These are phyloP conservation scores for Ennomos fuscantarius DNA, from an alignment of 2,888 invertebrate genomes.

Conservation along the genomic window DNA sequence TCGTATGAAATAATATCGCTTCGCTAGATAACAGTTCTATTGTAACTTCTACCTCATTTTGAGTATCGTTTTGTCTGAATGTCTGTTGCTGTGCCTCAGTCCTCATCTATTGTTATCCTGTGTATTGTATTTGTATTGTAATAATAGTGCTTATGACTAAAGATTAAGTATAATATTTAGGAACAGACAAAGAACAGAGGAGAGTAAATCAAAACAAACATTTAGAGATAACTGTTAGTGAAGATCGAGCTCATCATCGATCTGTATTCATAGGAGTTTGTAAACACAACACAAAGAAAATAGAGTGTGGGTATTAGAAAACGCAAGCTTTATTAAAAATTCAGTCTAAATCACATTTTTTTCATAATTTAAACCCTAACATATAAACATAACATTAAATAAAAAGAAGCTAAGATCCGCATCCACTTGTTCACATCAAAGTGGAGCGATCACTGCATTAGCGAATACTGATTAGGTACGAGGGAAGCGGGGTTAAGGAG, in stretches of 20 bases:
- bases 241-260: constrained; percentile 74
- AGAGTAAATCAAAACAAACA: constrained; percentile 41
- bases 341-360: constrained; percentile 78
- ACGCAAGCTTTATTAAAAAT: constrained; percentile 84
- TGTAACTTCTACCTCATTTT: neutral
- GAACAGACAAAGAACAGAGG: constrained; percentile 21
- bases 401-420: constrained; percentile 71
- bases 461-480: constrained; percentile 80
- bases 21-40: constrained; percentile 1
- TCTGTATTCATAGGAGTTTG: constrained; percentile 48
- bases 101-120: neutral
- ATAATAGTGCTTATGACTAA: neutral
- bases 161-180: constrained; percentile 7
- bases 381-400: constrained; percentile 62
- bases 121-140: constrained; percentile 10
- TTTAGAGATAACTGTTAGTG: constrained; percentile 56
- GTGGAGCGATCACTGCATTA: constrained; percentile 78
- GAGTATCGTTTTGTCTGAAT: neutral
- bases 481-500: constrained; percentile 49
- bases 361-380: constrained; percentile 59
- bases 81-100: neutral
- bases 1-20: neutral
- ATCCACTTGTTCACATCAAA: constrained; percentile 71
- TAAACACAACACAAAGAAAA: constrained; percentile 67
- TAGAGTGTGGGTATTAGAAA: constrained; percentile 65